These are phyloP conservation scores for Ectemnius cavifrons DNA, from an alignment of 2,888 invertebrate genomes.

Conservation along the genomic window DNA sequence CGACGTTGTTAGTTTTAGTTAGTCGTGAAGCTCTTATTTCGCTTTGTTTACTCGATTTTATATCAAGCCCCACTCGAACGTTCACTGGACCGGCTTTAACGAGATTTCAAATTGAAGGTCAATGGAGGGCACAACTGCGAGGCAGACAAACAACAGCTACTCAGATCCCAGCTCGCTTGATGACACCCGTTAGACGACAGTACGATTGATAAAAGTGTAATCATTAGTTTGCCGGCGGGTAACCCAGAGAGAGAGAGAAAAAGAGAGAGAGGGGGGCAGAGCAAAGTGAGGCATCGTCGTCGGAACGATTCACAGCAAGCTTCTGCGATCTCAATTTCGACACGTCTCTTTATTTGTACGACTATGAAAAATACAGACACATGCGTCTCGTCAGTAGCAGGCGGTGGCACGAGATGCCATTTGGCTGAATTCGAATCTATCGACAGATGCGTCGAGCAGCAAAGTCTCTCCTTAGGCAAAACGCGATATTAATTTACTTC, in stretches of 20 bases:
- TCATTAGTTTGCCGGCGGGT: too few species aligned
- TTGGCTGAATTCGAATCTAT: conserved; percentile 29
- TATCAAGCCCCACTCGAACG: conserved; percentile 23
- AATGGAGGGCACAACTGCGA: neutral
- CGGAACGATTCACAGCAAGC: neutral
- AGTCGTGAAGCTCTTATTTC: conserved; percentile 6
- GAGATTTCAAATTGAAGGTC: neutral
- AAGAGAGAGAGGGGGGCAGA: too few species aligned
- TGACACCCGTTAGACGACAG: neutral
- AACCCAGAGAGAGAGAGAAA: too few species aligned
- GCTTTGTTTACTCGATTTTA: conserved; percentile 10
- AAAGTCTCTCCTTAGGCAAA: neutral
- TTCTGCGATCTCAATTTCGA: neutral
- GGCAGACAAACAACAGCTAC: neutral
- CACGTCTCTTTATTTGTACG: neutral
- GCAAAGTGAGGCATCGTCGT: neutral
- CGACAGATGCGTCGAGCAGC: conserved; percentile 6
- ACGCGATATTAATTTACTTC: conserved; percentile 1
- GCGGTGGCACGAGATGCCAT: conserved; percentile 10
- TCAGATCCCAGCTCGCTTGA: neutral
- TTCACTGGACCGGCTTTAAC: neutral
- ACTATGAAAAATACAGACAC: conserved; percentile 14
- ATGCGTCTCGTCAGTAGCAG: neutral
- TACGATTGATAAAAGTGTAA: too few species aligned
- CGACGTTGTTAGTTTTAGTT: conserved; percentile 19